Evolutionary conservation across 2,888 invertebrate species (phyloP), one percentile per base, ranked within the genome.

Genomic region (Pilophorus perplexus): DNA sequence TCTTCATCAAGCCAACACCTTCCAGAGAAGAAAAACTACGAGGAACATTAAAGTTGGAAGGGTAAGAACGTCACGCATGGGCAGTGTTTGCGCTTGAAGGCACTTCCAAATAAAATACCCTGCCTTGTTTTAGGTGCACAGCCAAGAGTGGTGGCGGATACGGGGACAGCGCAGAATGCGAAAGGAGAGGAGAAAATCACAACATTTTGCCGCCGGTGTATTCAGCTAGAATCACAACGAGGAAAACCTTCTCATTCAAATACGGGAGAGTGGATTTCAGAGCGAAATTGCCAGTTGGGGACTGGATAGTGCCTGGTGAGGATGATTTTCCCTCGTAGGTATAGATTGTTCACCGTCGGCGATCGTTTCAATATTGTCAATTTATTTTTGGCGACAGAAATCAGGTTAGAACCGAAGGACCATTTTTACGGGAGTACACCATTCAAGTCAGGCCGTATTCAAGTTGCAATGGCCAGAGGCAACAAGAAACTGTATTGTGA

Each of bases 231-330:
- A 73, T 90, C 10, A 82, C 80, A 38, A 85, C 85, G 1, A 84
- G 81, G 72, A 78, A 82, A 38, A 77, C 77, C 0, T 86, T 89
- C 73, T 81, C 81, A 3, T 89, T 90, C 72, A 80, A 81, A 8
- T 89, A 87, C 74, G 90, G 90, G 10, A 81, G 78, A 38, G 78
- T 90, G 12, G 82, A 85, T 73, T 78, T 90, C 2, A 80, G 82
- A 20, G 90, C 89, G 0, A 87, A 85, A 75, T 74, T 90, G 20
- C 89, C 90, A 0, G 80, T 80, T 69, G 90, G 90, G 0, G 87
- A 89, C 74, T 90, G 90, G 90, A 78, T 90, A 16, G 82, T 87
- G 73, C 89, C 90, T 57, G 80, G 90, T 89, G 78, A 79, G 14
- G 8, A n/a, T n/a, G n/a, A n/a, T n/a, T 8, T n/a, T 18, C 6